Evolutionary conservation across 2,888 invertebrate species (phyloP), one percentile per base, ranked within the genome.

Genomic region (Polydrusus tereticollis): DNA sequence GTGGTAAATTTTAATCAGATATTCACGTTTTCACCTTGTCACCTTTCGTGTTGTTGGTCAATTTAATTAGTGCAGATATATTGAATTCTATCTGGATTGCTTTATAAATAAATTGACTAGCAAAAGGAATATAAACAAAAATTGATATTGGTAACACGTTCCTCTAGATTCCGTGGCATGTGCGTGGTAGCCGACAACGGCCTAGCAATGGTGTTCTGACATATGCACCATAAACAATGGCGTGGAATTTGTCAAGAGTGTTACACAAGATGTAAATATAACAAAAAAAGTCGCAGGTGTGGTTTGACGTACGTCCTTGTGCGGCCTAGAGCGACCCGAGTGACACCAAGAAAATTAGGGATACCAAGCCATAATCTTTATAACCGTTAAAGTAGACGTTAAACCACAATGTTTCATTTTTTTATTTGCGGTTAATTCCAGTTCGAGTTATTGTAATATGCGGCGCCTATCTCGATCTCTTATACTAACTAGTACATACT

Each of bases 291-390:
- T 60, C 62, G 70, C 73, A 70, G 73, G 73, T 73, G 73, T 67
- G 73, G 73, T 59, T 60, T 66, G 69, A 65, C 69, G 16, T 47
- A 73, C 73, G 73, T 73, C 73, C 73, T 70, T 73, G 73, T 41
- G 36, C 69, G 73, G 73, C 73, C 70, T 73, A 70, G 73, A 73
- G 26, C 69, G 50, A 66, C 47, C 23, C 16, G 16, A 41, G 41
- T 33, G 52, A 55, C 64, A 52, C 38, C 50, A 26, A n/a, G 14
- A 18, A 16, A 7, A 55, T 18, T 55, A 26, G 52, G 18, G 52
- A 29, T 47, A 23, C 4, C 4, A 5, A n/a, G 1, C 6, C 5
- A 29, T 5, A 5, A 29, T 29, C 7, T 29, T 29, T 29, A 29
- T 29, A 29, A 4, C 7, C 29, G 29, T 29, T 29, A 5, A 29